These are phyloP conservation scores for Catharus minimus DNA, from an alignment of 2,113 vertebrate genomes.

Conservation along the genomic window DNA sequence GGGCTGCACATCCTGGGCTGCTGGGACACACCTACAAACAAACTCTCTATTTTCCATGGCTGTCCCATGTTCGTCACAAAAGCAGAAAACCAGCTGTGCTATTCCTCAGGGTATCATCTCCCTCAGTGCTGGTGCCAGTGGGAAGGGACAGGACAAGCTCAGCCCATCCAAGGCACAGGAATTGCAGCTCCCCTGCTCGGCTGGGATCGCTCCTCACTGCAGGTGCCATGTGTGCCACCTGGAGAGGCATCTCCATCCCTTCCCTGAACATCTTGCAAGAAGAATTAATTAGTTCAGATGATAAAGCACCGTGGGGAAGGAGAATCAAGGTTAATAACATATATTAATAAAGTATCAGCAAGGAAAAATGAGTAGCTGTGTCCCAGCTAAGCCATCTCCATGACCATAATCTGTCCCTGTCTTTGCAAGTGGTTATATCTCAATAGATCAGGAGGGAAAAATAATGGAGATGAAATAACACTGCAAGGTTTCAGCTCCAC, in stretches of 20 bases:
- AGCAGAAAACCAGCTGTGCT: background rate
- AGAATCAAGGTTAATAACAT: slow-evolving; percentile 60
- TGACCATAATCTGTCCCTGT: background rate
- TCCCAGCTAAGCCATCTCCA: slow-evolving; percentile 44
- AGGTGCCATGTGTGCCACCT: background rate
- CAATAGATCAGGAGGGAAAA: slow-evolving; percentile 16
- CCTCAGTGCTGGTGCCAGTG: background rate
- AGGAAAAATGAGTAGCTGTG: slow-evolving; percentile 30
- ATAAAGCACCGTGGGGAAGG: slow-evolving; percentile 46
- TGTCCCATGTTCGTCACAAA: background rate
- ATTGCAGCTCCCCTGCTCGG: background rate
- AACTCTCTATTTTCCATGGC: accelerated
- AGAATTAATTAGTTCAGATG: slow-evolving; percentile 54
- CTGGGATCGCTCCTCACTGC: background rate
- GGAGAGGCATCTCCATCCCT: background rate
- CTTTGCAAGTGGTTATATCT: background rate
- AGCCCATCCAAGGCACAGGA: accelerated
- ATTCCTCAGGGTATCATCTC: background rate
- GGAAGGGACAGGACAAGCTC: background rate
- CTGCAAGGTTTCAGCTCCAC: background rate
- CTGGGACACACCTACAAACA: accelerated
- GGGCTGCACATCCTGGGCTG: background rate
- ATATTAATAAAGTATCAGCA: slow-evolving; percentile 61
- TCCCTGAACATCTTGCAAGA: background rate
- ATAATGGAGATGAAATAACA: background rate